Base-by-base conservation (phyloP, 30 jellyfish, hydroid and myxozoan genomes). In the Cassiopea xamachana region DNA sequence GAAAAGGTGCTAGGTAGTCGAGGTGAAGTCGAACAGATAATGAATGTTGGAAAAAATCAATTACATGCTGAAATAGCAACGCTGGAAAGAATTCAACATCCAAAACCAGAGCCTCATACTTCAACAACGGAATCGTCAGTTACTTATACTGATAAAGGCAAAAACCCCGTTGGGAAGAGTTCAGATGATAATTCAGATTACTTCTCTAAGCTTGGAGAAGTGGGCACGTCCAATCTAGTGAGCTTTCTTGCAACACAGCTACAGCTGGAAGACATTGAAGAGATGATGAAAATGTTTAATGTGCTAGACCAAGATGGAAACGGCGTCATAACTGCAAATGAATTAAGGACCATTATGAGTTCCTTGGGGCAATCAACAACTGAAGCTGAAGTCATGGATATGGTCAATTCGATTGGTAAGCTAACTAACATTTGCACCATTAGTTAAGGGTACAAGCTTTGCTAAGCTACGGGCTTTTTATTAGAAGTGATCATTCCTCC, bases 311-410 rank as follows among this genome's bases (percentile, higher is more conserved):
- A 74, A 48, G 94, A 87, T 49, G 48, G 75, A 61, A 79, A 87
- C 45, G 94, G 94, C 45, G 81, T 67, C 44, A 87, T 87, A 62
- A 75, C 94, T 43, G 94, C 89, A 15, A 87, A 75, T 61, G 94
- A 87, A 39, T 82, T 87, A 44, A 80, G 94, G 47, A 10, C 81
- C 2, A 70, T 87, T 1, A 75, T 87, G 49, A 73, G 89, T 7
- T 87, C 94, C 13, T 68, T 87, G 43, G 89, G 89, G 17, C 94
- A 87, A 77, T 87, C 94, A 75, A 87, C 94, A 18, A 87, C 94
- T 0, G 94, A 87, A 50, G 94, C 94, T n/a, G 94, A 87, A 71
- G 83, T 74, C 1, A 87, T 87, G 89, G 94, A 87, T 51, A 87
- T 87, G 84, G 86, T 87, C 43, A 69, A 87, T 43, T 87, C 94